These are phyloP conservation scores for Hyposoter dolosus DNA, from an alignment of 2,888 invertebrate genomes.

Conservation along the genomic window DNA sequence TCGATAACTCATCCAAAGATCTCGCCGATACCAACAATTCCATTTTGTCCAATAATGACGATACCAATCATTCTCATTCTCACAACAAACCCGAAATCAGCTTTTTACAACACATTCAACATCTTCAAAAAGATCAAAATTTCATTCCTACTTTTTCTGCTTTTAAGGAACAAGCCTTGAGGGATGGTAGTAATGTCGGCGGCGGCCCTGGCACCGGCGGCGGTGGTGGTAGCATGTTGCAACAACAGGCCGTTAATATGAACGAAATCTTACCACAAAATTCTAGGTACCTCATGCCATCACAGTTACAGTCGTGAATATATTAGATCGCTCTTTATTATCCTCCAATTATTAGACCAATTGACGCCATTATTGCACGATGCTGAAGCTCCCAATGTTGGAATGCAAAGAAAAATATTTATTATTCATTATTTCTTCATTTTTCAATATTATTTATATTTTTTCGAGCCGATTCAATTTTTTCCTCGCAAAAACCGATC, in stretches of 20 bases:
- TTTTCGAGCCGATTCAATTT: too few species aligned
- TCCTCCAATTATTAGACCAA: constrained; percentile 23
- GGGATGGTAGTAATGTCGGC: constrained; percentile 76
- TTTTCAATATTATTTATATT: too few species aligned
- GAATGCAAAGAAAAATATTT: too few species aligned
- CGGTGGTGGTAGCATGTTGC: constrained; percentile 75
- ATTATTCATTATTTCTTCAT: too few species aligned
- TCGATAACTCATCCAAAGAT: constrained; percentile 49
- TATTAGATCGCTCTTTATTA: background rate
- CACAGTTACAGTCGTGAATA: constrained; percentile 76
- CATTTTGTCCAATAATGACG: constrained; percentile 28
- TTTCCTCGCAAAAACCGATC: too few species aligned
- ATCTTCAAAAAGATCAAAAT: constrained; percentile 80
- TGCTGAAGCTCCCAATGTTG: too few species aligned
- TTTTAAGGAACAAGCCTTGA: constrained; percentile 81
- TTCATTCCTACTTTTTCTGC: constrained; percentile 81
- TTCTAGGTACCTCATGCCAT: constrained; percentile 83
- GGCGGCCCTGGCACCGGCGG: constrained; percentile 60
- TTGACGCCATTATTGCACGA: background rate
- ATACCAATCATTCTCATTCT: background rate
- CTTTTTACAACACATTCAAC: constrained; percentile 81
- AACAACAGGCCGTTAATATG: constrained; percentile 82
- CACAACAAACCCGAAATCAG: constrained; percentile 76
- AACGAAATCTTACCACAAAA: constrained; percentile 83
- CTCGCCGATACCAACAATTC: constrained; percentile 67